Evolutionary conservation across 2,113 vertebrate species (phyloP).

Genomic region (Austrofundulus limnaeus): DNA sequence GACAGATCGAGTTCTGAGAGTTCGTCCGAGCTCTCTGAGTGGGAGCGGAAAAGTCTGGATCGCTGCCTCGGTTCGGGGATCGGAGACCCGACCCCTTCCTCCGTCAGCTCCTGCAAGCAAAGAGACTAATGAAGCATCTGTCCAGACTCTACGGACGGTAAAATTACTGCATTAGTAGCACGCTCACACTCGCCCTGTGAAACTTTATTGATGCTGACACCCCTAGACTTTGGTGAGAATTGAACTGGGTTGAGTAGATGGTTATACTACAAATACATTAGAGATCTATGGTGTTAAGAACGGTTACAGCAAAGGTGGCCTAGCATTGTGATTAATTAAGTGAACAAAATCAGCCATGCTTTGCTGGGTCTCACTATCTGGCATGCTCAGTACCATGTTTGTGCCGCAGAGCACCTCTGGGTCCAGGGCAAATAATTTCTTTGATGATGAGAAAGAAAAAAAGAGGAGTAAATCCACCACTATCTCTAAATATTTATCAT

Average conservation of each 20-base stretch:
- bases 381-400: slow-evolving; percentile 77
- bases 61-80: slow-evolving; percentile 93
- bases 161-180: slow-evolving; percentile 54
- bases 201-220: slow-evolving; percentile 24
- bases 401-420: slow-evolving; percentile 75
- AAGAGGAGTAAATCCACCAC: slow-evolving; percentile 60
- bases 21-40: slow-evolving; percentile 98
- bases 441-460: slow-evolving; percentile 70
- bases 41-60: slow-evolving; percentile 90
- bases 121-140: slow-evolving; percentile 20
- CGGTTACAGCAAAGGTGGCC: slow-evolving; percentile 37
- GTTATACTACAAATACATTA: slow-evolving; percentile 20
- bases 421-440: slow-evolving; percentile 81
- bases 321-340: slow-evolving; percentile 60
- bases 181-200: slow-evolving; percentile 39
- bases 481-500: no score
- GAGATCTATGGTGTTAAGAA: slow-evolving; percentile 45
- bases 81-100: slow-evolving; percentile 82
- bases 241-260: slow-evolving; percentile 30
- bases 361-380: slow-evolving; percentile 56
- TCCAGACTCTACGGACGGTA: slow-evolving; percentile 15
- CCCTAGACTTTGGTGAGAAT: no score
- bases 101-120: slow-evolving; percentile 79
- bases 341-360: slow-evolving; percentile 71
- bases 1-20: slow-evolving; percentile 94